phyloP scores from a whole-genome alignment of 64 coral and sea anemone genomes.

The Stichodactyla mertensii region DNA sequence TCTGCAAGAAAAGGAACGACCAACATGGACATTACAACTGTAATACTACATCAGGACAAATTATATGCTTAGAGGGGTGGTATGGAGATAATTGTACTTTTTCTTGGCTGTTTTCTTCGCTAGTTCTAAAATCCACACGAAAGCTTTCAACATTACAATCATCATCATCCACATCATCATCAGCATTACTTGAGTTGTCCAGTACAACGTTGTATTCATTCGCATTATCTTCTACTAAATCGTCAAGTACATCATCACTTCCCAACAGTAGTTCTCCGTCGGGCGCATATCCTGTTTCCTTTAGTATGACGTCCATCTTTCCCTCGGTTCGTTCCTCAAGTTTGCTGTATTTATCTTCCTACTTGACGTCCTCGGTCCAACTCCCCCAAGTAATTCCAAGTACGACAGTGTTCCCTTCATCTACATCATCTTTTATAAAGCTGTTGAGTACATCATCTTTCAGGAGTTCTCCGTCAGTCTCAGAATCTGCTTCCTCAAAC shows the following conservation, averaged over 20 bases:
- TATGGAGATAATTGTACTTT: constrained; percentile 40
- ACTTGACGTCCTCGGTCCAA: no score
- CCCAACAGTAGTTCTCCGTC: background rate
- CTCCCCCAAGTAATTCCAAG: background rate
- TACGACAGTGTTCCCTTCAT: background rate
- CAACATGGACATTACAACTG: constrained; percentile 50
- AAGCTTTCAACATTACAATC: background rate
- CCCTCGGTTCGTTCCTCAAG: background rate
- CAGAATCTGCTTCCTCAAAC: background rate
- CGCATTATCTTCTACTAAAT: background rate
- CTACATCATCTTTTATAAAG: background rate
- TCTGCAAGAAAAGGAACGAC: constrained; percentile 19
- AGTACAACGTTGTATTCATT: background rate
- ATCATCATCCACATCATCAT: background rate
- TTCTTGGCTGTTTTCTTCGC: background rate
- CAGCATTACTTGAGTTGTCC: background rate
- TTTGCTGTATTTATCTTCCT: no score
- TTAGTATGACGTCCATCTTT: background rate
- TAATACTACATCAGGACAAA: constrained; percentile 41
- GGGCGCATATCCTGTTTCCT: background rate
- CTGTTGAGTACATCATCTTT: background rate
- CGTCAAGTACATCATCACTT: background rate
- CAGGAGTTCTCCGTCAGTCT: background rate
- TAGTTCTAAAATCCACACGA: background rate
- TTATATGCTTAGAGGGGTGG: constrained; percentile 47